Base-by-base conservation (phyloP, 1,140 invertebrate species). In the Drosophila funebris region DNA sequence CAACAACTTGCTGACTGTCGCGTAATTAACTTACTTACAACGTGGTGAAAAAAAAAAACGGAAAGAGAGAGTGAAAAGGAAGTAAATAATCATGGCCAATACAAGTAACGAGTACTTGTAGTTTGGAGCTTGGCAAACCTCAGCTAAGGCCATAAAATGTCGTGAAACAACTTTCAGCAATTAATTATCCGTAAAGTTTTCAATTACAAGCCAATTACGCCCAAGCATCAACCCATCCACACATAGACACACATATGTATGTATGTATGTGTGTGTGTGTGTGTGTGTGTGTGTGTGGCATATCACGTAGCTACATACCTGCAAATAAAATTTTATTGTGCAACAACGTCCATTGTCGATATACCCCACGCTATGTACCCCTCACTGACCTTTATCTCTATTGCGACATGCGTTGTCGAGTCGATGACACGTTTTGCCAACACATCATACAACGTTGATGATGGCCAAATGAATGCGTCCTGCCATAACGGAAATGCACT, bases 121-220 rank as follows among this genome's bases (percentile, higher is more conserved):
- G 66, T 41, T 37, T 20, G 41, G 27, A 61, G 70, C 60, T 60
- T 46, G 69, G 70, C 68, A 85, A 87, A 78, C 74, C 77, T 77
- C 66, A 68, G 74, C 77, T 61, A 72, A 87, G 66, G 60, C 77
- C 82, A 78, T 81, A 85, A 81, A 85, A 87, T 81, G 82, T 85
- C 81, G 66, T 85, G 62, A 53, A 82, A 68, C 74, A 85, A 81
- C 66, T 85, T 85, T 81, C 61, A 62, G 78, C 74, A 81, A 85
- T 85, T 85, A 87, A 87, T 85, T 85, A 85, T 87, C 82, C 60
- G 70, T 74, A 85, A 85, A 85, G 74, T 87, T 85, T 85, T 85
- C 74, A 85, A 85, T 85, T 85, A 85, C 82, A 77, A 69, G 74
- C 74, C 82, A 85, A 85, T 85, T 85, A 85, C 74, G 60, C 56